Conservation (phyloP, 2,113 vertebrate genomes). For the Garra rufa region DNA sequence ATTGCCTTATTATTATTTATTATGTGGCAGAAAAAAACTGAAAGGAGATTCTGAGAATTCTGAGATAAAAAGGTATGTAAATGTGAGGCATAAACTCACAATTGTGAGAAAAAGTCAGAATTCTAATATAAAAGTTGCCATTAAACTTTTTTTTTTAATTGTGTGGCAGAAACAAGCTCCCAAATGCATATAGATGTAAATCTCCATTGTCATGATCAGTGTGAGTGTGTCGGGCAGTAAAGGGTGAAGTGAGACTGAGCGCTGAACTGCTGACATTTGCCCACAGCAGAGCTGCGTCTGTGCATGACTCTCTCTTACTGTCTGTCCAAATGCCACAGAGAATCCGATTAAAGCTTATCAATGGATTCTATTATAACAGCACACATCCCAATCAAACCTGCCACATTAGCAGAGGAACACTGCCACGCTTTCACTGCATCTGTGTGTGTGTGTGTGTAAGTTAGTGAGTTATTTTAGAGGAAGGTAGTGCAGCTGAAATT, state of each 20-base stretch:
- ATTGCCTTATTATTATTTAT: too few relatives aligned
- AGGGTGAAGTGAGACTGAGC: neutral
- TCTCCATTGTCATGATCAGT: too few relatives aligned
- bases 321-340: constrained; percentile 37
- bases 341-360: constrained; percentile 39
- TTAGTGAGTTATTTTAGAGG: constrained; percentile 10
- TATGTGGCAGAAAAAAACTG: too few relatives aligned
- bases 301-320: constrained; percentile 5
- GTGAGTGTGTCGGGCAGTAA: neutral
- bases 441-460: constrained; percentile 5
- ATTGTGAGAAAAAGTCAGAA: too few relatives aligned
- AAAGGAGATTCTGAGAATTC: too few relatives aligned
- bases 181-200: neutral
- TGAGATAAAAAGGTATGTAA: too few relatives aligned
- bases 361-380: constrained; percentile 35
- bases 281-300: constrained; percentile 6
- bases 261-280: constrained; percentile 31
- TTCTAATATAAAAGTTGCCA: neutral
- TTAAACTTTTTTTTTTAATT: neutral
- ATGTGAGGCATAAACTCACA: too few relatives aligned
- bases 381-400: constrained; percentile 38
- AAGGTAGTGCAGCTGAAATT: constrained; percentile 35
- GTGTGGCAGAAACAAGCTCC: neutral
- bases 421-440: neutral
- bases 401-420: constrained; percentile 18